phyloP scores from a whole-genome alignment of 37 sponge, comb jelly and placozoan genomes.

The Amphimedon queenslandica region DNA sequence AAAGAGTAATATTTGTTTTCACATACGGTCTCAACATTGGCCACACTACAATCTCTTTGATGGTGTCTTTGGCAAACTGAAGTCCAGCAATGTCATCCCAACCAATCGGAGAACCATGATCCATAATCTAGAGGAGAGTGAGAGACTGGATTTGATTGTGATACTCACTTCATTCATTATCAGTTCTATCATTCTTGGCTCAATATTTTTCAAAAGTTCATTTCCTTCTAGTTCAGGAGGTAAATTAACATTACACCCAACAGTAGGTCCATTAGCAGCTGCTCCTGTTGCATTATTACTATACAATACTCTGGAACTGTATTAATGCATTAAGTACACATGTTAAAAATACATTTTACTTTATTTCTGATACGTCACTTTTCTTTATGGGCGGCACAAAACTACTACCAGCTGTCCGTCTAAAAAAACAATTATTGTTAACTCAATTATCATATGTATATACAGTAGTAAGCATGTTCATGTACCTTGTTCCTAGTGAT shows the following conservation, averaged over 20 bases:
- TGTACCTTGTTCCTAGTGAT: conserved; percentile 49
- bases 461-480: neutral
- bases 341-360: too few species aligned
- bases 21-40: conserved; percentile 97
- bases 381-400: conserved; percentile 77
- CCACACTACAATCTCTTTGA: conserved; percentile 97
- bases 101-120: conserved; percentile 82
- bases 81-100: conserved; percentile 98
- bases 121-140: conserved; percentile 74
- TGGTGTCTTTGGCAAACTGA: conserved; percentile 92
- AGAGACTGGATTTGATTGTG: neutral
- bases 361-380: too few species aligned
- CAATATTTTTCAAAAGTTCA: conserved; percentile 81
- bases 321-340: neutral
- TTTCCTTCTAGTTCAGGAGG: conserved; percentile 73
- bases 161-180: conserved; percentile 85
- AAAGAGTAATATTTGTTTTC: neutral
- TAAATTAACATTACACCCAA: neutral
- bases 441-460: neutral
- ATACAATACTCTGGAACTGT: conserved; percentile 26
- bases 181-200: conserved; percentile 87
- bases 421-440: conserved; percentile 9
- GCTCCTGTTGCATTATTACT: neutral
- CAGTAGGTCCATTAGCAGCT: neutral
- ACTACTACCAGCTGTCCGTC: conserved; percentile 17